These are phyloP conservation scores for Nematopogon swammerdamellus DNA, from an alignment of 2,888 invertebrate genomes.

Conservation along the genomic window DNA sequence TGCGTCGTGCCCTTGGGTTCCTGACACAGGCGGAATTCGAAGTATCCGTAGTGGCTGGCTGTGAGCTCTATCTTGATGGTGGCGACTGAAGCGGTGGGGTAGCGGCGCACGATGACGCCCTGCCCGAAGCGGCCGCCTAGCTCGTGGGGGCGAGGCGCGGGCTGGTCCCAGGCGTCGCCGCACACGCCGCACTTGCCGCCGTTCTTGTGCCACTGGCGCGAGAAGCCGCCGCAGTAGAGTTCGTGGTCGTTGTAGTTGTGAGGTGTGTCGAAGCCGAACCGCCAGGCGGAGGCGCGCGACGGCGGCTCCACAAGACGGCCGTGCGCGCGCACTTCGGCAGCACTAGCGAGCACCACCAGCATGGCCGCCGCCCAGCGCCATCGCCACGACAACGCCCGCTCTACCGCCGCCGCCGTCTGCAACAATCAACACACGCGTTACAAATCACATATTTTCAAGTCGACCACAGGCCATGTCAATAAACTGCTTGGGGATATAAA, in stretches of 20 bases:
- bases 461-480: no score
- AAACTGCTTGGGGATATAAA: no score
- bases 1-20: slow-evolving; percentile 68
- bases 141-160: slow-evolving; percentile 73
- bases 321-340: slow-evolving; percentile 49
- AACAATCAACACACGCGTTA: no score
- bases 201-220: slow-evolving; percentile 79
- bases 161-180: slow-evolving; percentile 78
- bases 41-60: slow-evolving; percentile 83
- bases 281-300: slow-evolving; percentile 83
- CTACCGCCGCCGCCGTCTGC: no score
- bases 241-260: slow-evolving; percentile 90
- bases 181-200: slow-evolving; percentile 84
- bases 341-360: slow-evolving; percentile 27
- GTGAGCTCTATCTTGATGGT: slow-evolving; percentile 80
- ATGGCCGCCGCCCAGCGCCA: not conserved
- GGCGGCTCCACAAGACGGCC: slow-evolving; percentile 82
- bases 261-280: slow-evolving; percentile 84
- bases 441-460: no score
- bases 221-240: slow-evolving; percentile 82
- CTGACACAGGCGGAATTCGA: slow-evolving; percentile 81
- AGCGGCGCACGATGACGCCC: slow-evolving; percentile 77
- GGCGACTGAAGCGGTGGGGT: slow-evolving; percentile 64
- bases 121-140: slow-evolving; percentile 80
- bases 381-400: no score